Evolutionary conservation across 2,113 vertebrate genomes (phyloP).

Genomic region (Chamaea fasciata): DNA sequence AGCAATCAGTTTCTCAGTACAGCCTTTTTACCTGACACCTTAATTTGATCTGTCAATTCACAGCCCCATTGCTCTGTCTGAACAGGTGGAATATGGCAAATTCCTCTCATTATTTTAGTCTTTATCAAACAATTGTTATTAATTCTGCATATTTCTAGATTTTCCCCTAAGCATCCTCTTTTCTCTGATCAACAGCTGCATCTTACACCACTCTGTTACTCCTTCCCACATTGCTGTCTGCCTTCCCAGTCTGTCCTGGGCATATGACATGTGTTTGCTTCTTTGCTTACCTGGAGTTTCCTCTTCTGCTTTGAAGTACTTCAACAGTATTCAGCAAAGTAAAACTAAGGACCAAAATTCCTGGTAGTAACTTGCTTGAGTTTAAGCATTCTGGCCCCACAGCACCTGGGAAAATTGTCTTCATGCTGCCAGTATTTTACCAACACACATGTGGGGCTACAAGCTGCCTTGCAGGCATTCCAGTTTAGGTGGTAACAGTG

Average conservation of each 20-base stretch:
- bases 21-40: neutral
- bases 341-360: neutral
- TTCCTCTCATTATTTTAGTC: neutral
- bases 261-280: accelerated
- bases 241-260: neutral
- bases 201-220: neutral
- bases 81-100: neutral
- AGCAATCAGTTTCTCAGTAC: neutral
- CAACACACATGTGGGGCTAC: neutral
- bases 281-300: neutral
- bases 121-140: neutral
- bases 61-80: neutral
- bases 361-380: neutral
- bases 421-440: neutral
- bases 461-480: neutral
- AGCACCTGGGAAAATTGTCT: neutral
- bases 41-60: neutral
- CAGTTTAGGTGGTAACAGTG: neutral
- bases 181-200: neutral
- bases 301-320: neutral
- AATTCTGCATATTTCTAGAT: neutral
- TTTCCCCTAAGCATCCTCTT: neutral
- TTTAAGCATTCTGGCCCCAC: neutral
- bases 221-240: neutral
- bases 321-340: neutral